Evolutionary conservation across 2,797 vertebrate species (phyloP), one percentile per base, ranked within the genome.

Genomic region (Gastrophryne carolinensis): DNA sequence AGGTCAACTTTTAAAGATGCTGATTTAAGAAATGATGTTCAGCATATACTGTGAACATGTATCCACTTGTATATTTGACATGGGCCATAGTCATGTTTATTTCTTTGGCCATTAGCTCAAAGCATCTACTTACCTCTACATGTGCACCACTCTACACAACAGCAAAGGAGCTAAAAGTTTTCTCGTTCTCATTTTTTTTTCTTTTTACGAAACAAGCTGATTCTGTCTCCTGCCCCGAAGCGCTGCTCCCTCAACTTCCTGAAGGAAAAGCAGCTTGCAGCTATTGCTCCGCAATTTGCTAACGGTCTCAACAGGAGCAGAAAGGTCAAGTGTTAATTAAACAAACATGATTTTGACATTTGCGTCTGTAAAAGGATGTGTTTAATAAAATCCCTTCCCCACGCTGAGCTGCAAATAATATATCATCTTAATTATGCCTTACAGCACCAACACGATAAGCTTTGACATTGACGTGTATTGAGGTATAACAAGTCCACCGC

Each of bases 311-410:
- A 37, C 75, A 72, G 75, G 75, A 72, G 75, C 68, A 60, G 30
- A 72, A 32, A 78, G 75, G 75, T 78, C 75, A 78, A 78, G 68
- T 78, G 75, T 78, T 78, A 78, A 78, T 78, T 39, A 78, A 78
- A 72, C 75, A 72, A 78, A 72, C 75, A 78, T 78, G 75, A 78
- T 72, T 78, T 29, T 72, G 75, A 78, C 75, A 78, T 78, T 78
- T 78, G 75, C 72, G 39, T 78, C 61, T 66, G 41, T 60, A 72
- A 65, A 72, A 66, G 61, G 68, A 78, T 64, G 32, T 78, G 53
- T 78, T 61, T 66, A 78, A 78, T 78, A 78, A 78, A 78, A 66
- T 37, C 21, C 27, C 62, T 72, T 66, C 68, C 75, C 75, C 53
- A 53, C 23, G 52, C 68, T 65, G 75, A 52, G 53, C 60, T 27